Conservation (phyloP, 2,113 vertebrate species). For the Gracilinanus agilis region DNA sequence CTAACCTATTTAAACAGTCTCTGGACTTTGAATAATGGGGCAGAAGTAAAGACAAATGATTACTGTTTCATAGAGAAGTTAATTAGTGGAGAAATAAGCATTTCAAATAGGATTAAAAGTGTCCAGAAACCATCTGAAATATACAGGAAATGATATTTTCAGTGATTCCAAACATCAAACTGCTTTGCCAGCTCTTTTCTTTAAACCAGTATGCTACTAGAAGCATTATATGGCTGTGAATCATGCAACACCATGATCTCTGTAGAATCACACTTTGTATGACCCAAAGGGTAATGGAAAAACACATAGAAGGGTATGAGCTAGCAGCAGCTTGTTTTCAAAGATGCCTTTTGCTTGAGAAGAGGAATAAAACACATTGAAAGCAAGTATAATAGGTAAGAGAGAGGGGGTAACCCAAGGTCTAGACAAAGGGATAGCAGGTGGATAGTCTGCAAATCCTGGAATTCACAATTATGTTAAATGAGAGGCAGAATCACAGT, state of each 20-base stretch:
- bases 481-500: neutral
- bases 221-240: neutral
- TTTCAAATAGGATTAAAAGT: neutral
- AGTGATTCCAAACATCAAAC: neutral
- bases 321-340: neutral
- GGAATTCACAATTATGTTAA: neutral
- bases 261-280: neutral
- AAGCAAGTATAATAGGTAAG: neutral
- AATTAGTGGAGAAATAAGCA: neutral
- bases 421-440: neutral
- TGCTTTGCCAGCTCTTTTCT: neutral
- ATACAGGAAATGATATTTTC: neutral
- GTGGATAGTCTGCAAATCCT: neutral
- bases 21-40: neutral
- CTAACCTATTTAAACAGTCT: neutral
- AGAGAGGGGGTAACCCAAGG: neutral
- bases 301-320: neutral
- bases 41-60: neutral
- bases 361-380: neutral
- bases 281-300: neutral
- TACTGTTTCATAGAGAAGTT: neutral
- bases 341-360: neutral
- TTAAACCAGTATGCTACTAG: neutral
- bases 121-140: neutral
- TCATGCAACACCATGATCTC: neutral